These are phyloP conservation scores for Coptodon bakossiorum DNA, from an alignment of 2,113 vertebrate genomes.

Conservation along the genomic window DNA sequence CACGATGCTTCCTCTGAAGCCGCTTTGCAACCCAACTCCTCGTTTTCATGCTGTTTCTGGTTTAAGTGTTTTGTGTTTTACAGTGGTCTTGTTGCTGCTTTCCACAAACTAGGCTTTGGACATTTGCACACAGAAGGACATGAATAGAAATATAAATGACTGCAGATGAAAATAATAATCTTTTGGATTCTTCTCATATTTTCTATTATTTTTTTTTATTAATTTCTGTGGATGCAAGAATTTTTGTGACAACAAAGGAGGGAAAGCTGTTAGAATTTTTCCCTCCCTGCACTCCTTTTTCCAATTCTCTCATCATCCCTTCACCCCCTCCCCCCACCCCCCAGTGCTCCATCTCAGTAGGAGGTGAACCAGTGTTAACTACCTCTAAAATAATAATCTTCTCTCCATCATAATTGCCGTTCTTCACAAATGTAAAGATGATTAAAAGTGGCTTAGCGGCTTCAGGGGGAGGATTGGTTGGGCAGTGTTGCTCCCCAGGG, in stretches of 20 bases:
- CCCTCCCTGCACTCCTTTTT: background rate
- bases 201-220: background rate
- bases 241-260: background rate
- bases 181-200: background rate
- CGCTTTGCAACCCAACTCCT: background rate
- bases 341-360: background rate
- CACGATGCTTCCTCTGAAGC: background rate
- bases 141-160: background rate
- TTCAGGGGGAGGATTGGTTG: background rate
- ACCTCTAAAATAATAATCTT: constrained; percentile 19
- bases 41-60: background rate
- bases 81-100: background rate
- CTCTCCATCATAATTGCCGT: constrained; percentile 17
- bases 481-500: background rate
- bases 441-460: background rate
- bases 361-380: constrained; percentile 23
- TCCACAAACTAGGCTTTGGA: background rate
- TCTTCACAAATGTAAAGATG: constrained; percentile 24
- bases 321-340: background rate
- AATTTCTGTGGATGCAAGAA: background rate
- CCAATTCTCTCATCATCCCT: background rate
- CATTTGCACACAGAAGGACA: background rate
- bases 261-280: background rate
- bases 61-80: background rate
- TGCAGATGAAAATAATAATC: background rate